phyloP scores from a whole-genome alignment of 2,888 invertebrate species.

The Nemurella pictetii region DNA sequence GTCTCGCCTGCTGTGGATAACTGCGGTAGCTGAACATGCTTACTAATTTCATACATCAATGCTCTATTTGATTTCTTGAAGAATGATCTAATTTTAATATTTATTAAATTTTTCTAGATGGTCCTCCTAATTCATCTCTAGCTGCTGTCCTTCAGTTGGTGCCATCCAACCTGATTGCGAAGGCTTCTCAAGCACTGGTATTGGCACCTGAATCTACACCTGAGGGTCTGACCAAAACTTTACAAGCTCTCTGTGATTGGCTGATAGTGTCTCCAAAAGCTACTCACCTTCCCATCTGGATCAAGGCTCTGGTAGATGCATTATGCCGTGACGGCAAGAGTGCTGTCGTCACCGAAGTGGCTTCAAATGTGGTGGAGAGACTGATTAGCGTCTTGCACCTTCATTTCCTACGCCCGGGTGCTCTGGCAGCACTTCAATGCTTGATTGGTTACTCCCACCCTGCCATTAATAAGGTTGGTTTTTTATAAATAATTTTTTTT shows the following conservation, averaged over 20 bases:
- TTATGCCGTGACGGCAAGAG: constrained; percentile 47
- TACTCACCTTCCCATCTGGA: constrained; percentile 66
- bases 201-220: constrained; percentile 50
- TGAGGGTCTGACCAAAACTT: constrained; percentile 62
- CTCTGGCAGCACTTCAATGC: constrained; percentile 65
- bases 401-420: constrained; percentile 59
- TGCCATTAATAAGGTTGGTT: constrained; percentile 9
- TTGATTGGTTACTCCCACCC: constrained; percentile 53
- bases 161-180: constrained; percentile 49
- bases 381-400: constrained; percentile 61
- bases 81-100: too few species aligned
- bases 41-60: too few species aligned
- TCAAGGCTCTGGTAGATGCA: constrained; percentile 66
- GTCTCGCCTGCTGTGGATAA: too few species aligned
- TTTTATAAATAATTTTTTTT: too few species aligned
- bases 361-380: constrained; percentile 61
- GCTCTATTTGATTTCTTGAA: too few species aligned
- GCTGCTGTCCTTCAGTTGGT: constrained; percentile 64
- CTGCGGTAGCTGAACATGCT: too few species aligned
- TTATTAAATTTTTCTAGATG: background rate
- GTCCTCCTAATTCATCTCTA: constrained; percentile 59
- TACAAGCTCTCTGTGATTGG: constrained; percentile 71
- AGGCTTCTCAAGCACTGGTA: constrained; percentile 55
- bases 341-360: constrained; percentile 60
- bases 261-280: constrained; percentile 64